These are phyloP conservation scores for Oenanthe melanoleuca DNA, from an alignment of 2,113 vertebrate genomes.

Conservation along the genomic window DNA sequence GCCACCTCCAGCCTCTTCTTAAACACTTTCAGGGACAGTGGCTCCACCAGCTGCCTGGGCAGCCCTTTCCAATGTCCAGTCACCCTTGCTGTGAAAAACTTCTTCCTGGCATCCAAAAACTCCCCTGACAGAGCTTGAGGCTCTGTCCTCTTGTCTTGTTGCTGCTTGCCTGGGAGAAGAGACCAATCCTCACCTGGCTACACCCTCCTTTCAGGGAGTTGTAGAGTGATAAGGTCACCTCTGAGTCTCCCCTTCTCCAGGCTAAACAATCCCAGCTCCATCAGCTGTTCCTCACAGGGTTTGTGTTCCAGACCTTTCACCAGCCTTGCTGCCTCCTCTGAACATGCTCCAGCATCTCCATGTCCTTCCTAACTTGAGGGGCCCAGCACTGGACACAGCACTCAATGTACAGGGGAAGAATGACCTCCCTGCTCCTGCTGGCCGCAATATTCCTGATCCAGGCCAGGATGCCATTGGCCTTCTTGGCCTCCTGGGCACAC, in stretches of 20 bases:
- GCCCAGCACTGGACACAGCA: not conserved
- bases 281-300: fast-evolving
- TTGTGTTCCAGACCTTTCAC: not conserved
- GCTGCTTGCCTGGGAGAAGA: not conserved
- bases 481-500: not conserved
- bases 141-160: not conserved
- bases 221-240: not conserved
- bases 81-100: too few relatives aligned
- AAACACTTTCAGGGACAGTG: fast-evolving
- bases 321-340: not conserved
- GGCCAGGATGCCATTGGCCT: fast-evolving
- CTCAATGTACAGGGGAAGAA: not conserved
- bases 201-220: too few relatives aligned
- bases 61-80: not conserved
- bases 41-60: not conserved
- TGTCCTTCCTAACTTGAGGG: fast-evolving
- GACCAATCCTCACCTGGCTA: fast-evolving
- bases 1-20: not conserved
- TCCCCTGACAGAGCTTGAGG: not conserved
- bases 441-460: fast-evolving
- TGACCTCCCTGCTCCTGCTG: not conserved
- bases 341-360: fast-evolving
- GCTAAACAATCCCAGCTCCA: not conserved
- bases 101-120: not conserved
- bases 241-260: not conserved